phyloP scores from a whole-genome alignment of 1,140 invertebrate genomes.

The Euglossa dilemma region DNA sequence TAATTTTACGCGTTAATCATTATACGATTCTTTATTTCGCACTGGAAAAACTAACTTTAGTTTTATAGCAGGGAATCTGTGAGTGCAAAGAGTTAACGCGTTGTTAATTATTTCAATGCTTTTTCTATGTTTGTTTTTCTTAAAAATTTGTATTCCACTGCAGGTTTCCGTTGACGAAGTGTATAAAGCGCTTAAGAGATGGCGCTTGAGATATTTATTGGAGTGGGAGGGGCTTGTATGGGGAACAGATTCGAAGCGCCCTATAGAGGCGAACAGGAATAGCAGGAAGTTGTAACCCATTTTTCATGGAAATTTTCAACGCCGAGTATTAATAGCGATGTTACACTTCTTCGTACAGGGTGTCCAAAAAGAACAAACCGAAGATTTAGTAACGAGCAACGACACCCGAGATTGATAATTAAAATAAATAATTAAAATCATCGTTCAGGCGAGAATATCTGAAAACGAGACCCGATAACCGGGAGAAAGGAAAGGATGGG shows the following conservation, averaged over 20 bases:
- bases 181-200: not conserved
- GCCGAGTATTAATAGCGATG: not conserved
- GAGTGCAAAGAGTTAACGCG: too few relatives aligned
- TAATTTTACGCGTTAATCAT: too few relatives aligned
- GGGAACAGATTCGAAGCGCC: not conserved
- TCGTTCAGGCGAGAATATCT: not conserved
- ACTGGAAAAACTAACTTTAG: too few relatives aligned
- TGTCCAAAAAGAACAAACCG: not conserved
- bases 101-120: too few relatives aligned
- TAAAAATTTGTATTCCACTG: too few relatives aligned
- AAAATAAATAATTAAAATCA: not conserved
- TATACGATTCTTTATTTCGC: too few relatives aligned
- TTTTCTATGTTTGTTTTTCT: too few relatives aligned
- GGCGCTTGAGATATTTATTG: not conserved
- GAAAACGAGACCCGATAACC: not conserved
- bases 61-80: too few relatives aligned
- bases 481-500: slow-evolving; percentile 7
- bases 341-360: not conserved
- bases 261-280: not conserved
- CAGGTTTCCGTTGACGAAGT: not conserved
- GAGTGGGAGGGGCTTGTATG: not conserved
- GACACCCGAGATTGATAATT: not conserved
- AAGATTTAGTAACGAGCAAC: not conserved
- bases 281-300: not conserved
- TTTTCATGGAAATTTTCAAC: not conserved